These are phyloP conservation scores for Drosophila auraria DNA, from an alignment of 1,140 invertebrate genomes.

Conservation along the genomic window DNA sequence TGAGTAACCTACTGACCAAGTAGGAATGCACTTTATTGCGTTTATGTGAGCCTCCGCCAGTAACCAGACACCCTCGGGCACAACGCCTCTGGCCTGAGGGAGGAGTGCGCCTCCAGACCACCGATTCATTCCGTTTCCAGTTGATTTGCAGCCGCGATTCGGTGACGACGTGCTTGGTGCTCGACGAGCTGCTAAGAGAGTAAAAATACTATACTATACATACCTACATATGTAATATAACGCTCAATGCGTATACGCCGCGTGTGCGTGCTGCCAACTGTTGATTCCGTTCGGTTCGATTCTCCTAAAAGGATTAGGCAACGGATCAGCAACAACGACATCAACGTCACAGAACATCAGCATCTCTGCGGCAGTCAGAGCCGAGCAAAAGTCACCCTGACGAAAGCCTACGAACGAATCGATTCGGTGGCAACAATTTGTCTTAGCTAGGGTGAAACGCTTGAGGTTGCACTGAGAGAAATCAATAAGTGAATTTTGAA, in stretches of 20 bases:
- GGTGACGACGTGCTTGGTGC: constrained; percentile 52
- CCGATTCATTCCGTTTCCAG: constrained; percentile 14
- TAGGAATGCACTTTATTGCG: constrained; percentile 17
- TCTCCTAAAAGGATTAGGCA: constrained; percentile 52
- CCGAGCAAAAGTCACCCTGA: constrained; percentile 46
- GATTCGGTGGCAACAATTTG: constrained; percentile 16
- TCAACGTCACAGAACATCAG: not conserved
- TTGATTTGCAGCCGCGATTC: constrained; percentile 46
- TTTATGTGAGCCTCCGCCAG: constrained; percentile 4
- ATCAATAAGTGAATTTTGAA: not conserved
- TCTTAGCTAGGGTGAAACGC: constrained; percentile 7
- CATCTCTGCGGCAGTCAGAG: constrained; percentile 25
- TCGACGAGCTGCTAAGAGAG: constrained; percentile 6
- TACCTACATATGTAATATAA: not conserved
- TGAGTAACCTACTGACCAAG: constrained; percentile 33
- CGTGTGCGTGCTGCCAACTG: constrained; percentile 53
- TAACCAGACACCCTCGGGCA: constrained; percentile 14
- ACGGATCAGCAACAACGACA: constrained; percentile 29
- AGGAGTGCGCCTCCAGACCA: not conserved
- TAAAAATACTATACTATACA: not conserved
- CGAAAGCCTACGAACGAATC: constrained; percentile 29
- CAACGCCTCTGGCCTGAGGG: not conserved
- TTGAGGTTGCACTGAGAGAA: constrained; percentile 28
- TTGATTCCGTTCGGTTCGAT: constrained; percentile 43
- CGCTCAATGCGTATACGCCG: constrained; percentile 56